These are phyloP conservation scores for Actinopyga echinites DNA, from an alignment of 53 echinoderm and acorn worm species.

Conservation along the genomic window DNA sequence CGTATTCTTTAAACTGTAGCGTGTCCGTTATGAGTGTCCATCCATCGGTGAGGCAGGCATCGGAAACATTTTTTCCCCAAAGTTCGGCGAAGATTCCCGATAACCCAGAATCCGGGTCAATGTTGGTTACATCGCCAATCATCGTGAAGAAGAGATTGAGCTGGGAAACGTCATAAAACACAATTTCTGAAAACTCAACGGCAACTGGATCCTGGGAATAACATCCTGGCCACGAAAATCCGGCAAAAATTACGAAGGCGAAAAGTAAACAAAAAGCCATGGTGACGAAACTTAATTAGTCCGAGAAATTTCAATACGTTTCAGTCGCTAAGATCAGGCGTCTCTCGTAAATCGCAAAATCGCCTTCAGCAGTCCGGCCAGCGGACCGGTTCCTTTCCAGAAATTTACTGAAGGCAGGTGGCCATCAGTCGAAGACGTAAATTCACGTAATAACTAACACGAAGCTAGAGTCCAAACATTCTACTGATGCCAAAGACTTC, in stretches of 20 bases:
- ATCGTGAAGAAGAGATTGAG: background rate
- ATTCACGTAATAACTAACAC: too few species aligned
- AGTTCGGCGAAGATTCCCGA: background rate
- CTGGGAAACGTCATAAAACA: background rate
- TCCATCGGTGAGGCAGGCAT: background rate
- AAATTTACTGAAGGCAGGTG: too few species aligned
- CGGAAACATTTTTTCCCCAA: background rate
- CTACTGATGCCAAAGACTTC: too few species aligned
- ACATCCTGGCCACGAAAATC: background rate
- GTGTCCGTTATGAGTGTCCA: background rate
- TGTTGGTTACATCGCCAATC: background rate
- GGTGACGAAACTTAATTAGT: too few species aligned
- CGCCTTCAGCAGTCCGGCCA: too few species aligned
- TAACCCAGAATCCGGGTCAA: background rate
- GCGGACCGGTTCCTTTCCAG: too few species aligned
- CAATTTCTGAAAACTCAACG: slow-evolving; percentile 1
- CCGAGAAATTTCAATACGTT: too few species aligned
- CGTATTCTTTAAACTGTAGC: slow-evolving; percentile 3
- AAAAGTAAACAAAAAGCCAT: too few species aligned
- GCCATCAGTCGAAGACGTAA: too few species aligned
- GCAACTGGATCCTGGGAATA: background rate
- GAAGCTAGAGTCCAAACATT: too few species aligned
- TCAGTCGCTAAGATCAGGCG: too few species aligned
- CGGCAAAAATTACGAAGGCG: background rate
- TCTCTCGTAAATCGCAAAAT: too few species aligned